These are phyloP conservation scores for Tachina lurida DNA, from an alignment of 2,888 invertebrate species.

Conservation along the genomic window DNA sequence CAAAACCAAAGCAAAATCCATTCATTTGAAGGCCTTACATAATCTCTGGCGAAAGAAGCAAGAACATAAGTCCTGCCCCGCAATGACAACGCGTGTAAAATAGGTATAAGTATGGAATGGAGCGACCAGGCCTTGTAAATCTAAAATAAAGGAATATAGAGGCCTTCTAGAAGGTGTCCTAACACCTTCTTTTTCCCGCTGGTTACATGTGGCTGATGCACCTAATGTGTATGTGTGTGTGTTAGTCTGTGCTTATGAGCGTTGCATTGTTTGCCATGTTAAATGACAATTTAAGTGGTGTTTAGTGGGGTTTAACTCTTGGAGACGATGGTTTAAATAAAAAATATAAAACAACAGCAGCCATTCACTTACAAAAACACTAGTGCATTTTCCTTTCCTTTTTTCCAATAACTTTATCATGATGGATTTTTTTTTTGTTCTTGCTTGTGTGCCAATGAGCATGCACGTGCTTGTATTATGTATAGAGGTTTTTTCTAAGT, in stretches of 20 bases:
- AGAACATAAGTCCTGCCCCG: no score
- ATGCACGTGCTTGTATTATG: neutral
- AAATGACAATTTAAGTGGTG: conserved; percentile 71
- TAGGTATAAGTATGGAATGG: no score
- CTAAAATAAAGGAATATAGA: no score
- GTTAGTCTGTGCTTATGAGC: conserved; percentile 11
- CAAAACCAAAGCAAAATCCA: no score
- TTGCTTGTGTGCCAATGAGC: neutral
- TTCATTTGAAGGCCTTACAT: no score
- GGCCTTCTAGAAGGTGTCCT: no score
- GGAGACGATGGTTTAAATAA: conserved; percentile 31
- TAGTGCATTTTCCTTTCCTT: neutral
- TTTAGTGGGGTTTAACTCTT: conserved; percentile 66
- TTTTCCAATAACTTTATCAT: conserved; percentile 16
- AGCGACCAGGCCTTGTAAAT: no score
- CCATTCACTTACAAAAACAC: conserved; percentile 30
- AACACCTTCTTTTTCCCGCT: no score
- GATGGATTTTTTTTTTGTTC: conserved; percentile 15
- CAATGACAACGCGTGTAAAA: no score
- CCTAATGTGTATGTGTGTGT: neutral
- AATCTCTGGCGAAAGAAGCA: no score
- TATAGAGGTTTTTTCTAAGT: neutral
- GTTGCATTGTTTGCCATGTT: conserved; percentile 63
- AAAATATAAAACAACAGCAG: conserved; percentile 39
- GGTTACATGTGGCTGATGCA: neutral